A percentile compares a stretch with the other conserved stretches of the same genome.
phyloP scores from a whole-genome alignment of 2,797 vertebrate species.

The Melanotaenia parkinsoni region DNA sequence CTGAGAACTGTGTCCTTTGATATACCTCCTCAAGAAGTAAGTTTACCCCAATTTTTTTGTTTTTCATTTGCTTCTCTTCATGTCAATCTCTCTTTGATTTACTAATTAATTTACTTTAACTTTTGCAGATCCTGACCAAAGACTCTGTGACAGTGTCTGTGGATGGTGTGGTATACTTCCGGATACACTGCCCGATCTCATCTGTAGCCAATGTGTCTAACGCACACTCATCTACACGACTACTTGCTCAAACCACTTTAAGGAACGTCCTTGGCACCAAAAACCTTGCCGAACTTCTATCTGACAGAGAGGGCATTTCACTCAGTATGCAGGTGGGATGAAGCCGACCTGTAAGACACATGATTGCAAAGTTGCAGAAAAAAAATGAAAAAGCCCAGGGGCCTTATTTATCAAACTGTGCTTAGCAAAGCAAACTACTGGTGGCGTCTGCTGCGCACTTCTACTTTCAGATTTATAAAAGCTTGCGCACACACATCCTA shows the following conservation, averaged over 20 bases:
- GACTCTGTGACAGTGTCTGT: conserved; percentile 85
- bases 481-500: too few species aligned
- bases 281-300: conserved; percentile 81
- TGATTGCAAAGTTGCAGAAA: neutral
- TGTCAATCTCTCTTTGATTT: neutral
- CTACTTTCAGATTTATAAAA: too few species aligned
- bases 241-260: conserved; percentile 84
- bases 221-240: conserved; percentile 74
- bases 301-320: conserved; percentile 83
- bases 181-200: conserved; percentile 80
- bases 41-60: neutral
- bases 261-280: conserved; percentile 84
- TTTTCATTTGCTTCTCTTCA: neutral
- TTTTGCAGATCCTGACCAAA: conserved; percentile 77
- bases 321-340: conserved; percentile 78
- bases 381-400: neutral
- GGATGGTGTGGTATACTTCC: conserved; percentile 84
- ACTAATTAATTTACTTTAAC: neutral
- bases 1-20: conserved; percentile 83
- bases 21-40: conserved; percentile 85
- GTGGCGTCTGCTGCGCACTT: too few species aligned
- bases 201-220: conserved; percentile 80
- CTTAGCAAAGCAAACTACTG: too few species aligned
- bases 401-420: too few species aligned
- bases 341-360: neutral